Conservation (phyloP, 2,888 invertebrate genomes). For the Synanthedon formicaeformis region DNA sequence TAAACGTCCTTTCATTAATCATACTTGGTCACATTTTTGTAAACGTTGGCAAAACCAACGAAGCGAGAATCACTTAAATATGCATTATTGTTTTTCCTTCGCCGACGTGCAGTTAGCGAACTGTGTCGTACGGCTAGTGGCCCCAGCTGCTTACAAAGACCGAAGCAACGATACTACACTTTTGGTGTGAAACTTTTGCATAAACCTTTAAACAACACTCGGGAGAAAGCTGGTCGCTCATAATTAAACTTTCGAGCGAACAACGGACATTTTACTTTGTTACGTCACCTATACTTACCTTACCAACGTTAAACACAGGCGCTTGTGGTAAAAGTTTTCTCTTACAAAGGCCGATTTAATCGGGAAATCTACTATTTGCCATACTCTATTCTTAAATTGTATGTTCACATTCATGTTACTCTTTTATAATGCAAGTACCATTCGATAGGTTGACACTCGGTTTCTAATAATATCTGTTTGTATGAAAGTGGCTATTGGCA, state of each 20-base stretch:
- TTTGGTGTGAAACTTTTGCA: conserved; percentile 21
- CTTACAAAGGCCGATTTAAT: too few species aligned
- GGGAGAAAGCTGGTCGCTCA: not conserved
- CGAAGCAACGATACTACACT: conserved; percentile 29
- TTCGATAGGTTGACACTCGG: too few species aligned
- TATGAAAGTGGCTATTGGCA: too few species aligned
- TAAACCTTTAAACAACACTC: conserved; percentile 21
- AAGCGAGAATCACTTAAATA: not conserved
- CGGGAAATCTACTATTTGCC: too few species aligned
- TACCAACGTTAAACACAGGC: not conserved
- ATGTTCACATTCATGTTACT: too few species aligned
- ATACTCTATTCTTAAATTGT: too few species aligned
- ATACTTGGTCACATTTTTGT: too few species aligned
- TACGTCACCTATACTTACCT: not conserved
- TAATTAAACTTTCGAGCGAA: not conserved
- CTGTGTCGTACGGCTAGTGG: conserved; percentile 14
- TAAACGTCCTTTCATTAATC: too few species aligned
- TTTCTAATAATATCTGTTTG: too few species aligned
- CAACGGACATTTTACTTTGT: not conserved
- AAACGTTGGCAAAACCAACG: not conserved
- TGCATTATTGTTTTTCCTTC: not conserved
- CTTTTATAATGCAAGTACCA: too few species aligned
- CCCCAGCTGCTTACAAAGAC: conserved; percentile 29
- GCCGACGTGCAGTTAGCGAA: conserved; percentile 4
- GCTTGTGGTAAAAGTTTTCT: too few species aligned